A percentile compares a stretch with the other conserved stretches of the same genome.
Evolutionary conservation across 1,140 invertebrate genomes (phyloP).

Genomic region (Aphelenchoides avenae): DNA sequence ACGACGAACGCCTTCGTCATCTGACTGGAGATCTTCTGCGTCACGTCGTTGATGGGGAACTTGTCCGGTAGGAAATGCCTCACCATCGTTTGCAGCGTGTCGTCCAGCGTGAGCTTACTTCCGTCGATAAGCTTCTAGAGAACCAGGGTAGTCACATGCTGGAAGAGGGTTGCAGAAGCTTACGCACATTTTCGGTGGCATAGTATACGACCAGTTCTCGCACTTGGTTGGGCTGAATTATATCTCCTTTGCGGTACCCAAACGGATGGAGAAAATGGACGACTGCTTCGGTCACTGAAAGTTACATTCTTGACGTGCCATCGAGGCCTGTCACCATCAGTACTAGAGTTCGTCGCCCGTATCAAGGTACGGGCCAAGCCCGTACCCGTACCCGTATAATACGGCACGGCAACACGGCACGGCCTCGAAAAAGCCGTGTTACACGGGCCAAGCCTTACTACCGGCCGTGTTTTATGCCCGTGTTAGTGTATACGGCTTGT

Average conservation of each 20-base stretch:
- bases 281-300: slow-evolving; percentile 38
- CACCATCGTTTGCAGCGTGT: slow-evolving; percentile 27
- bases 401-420: too few species aligned
- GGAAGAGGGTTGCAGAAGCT: neutral
- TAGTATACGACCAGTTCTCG: slow-evolving; percentile 22
- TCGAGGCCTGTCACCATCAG: too few species aligned
- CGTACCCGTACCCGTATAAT: too few species aligned
- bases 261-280: too few species aligned
- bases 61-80: slow-evolving; percentile 23
- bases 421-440: too few species aligned
- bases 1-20: slow-evolving; percentile 32
- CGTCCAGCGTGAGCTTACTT: slow-evolving; percentile 22
- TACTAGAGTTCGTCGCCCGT: too few species aligned
- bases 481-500: too few species aligned
- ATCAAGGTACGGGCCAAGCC: too few species aligned
- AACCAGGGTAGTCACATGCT: slow-evolving; percentile 1
- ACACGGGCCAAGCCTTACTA: too few species aligned
- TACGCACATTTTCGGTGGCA: slow-evolving; percentile 11
- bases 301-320: too few species aligned
- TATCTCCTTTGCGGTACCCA: slow-evolving; percentile 20
- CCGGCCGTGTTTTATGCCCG: too few species aligned
- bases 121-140: neutral
- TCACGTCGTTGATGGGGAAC: slow-evolving; percentile 27
- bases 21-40: slow-evolving; percentile 21
- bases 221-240: slow-evolving; percentile 26